phyloP scores from a whole-genome alignment of 2,797 vertebrate species.

The Schizothorax lantsangensis region DNA sequence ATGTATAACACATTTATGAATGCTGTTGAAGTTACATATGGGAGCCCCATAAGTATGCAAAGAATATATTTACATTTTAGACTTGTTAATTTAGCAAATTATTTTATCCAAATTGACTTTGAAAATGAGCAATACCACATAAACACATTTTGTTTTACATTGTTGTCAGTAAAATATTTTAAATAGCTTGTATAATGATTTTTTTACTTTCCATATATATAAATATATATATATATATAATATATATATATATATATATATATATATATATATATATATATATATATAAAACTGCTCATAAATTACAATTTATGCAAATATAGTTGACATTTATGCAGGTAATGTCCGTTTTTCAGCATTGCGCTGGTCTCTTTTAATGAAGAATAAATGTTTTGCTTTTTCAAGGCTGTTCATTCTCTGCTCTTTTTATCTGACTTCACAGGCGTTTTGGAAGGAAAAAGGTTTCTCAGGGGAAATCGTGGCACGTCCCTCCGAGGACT shows the following conservation, averaged over 20 bases:
- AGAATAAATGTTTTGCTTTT: constrained; percentile 3
- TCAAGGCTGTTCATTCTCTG: neutral
- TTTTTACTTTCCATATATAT: neutral
- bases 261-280: too few relatives aligned
- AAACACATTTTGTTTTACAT: neutral
- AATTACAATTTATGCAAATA: constrained; percentile 1
- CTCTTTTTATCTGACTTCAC: constrained; percentile 16
- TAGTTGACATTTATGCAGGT: neutral
- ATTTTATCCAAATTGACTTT: constrained; percentile 7
- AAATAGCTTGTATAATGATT: neutral
- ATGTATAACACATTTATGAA: neutral
- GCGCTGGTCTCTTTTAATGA: neutral
- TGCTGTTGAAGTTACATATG: neutral
- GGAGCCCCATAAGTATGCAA: neutral
- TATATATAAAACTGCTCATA: too few relatives aligned
- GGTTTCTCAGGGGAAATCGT: constrained; percentile 79
- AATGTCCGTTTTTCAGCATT: neutral
- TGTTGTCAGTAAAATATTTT: neutral
- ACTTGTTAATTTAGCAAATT: neutral
- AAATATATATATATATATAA: too few relatives aligned
- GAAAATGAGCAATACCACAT: neutral
- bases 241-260: too few relatives aligned
- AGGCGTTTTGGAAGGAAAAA: constrained; percentile 80
- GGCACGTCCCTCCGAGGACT: constrained; percentile 63
- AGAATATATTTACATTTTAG: neutral